phyloP scores from a whole-genome alignment of 64 coral and sea anemone species.

The Montipora capricornis region DNA sequence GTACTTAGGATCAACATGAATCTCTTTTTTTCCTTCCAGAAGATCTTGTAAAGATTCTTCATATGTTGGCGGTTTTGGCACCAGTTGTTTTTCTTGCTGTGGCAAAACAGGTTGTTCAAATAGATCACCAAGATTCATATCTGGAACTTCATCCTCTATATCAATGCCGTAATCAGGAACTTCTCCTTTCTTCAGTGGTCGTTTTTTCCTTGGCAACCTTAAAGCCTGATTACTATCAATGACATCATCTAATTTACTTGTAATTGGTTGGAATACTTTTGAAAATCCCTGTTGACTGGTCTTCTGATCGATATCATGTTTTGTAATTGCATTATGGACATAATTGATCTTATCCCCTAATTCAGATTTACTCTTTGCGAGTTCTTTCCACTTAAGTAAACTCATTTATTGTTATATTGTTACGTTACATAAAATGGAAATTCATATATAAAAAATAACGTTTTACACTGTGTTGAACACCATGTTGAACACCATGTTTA shows the following conservation, averaged over 20 bases:
- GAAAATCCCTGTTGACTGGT: not conserved
- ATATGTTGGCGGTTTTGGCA: no score
- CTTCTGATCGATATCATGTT: not conserved
- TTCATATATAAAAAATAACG: no score
- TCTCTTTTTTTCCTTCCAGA: not conserved
- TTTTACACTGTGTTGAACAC: no score
- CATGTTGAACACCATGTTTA: no score
- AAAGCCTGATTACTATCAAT: no score
- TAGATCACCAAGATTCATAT: not conserved
- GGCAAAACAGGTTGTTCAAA: not conserved
- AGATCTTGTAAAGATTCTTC: not conserved
- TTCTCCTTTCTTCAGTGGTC: no score
- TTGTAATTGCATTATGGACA: not conserved
- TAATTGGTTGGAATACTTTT: not conserved
- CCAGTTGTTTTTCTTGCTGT: no score
- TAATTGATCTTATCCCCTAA: not conserved
- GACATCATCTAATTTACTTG: not conserved
- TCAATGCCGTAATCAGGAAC: no score
- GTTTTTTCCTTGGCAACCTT: no score
- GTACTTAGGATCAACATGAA: no score
- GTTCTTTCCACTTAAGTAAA: not conserved
- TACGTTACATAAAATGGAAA: no score
- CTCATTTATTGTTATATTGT: not conserved
- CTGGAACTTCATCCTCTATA: no score
- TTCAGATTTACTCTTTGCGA: not conserved